Conservation (phyloP, 2,797 vertebrate species). For the Acipenser oxyrinchus region DNA sequence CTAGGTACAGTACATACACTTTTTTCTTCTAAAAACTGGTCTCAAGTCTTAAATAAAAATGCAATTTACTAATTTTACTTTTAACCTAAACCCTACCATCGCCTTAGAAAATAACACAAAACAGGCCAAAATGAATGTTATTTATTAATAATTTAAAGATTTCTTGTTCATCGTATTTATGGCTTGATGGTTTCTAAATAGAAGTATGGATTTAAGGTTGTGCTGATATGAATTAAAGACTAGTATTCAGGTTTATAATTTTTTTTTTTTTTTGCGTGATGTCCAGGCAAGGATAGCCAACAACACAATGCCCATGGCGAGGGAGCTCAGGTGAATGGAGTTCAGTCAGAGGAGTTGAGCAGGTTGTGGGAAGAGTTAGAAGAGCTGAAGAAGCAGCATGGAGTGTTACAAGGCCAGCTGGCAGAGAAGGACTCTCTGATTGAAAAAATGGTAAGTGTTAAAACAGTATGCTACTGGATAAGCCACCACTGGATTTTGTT, state of each 20-base stretch:
- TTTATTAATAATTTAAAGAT: too few relatives aligned
- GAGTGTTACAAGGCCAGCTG: constrained; percentile 70
- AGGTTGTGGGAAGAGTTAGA: constrained; percentile 76
- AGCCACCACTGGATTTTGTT: too few relatives aligned
- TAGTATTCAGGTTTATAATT: background rate
- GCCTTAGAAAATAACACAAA: too few relatives aligned
- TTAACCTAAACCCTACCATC: too few relatives aligned
- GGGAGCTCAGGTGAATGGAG: constrained; percentile 73
- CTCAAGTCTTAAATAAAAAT: background rate
- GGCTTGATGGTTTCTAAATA: too few relatives aligned
- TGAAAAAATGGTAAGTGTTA: constrained; percentile 63
- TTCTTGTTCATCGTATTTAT: too few relatives aligned
- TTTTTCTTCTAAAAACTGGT: background rate
- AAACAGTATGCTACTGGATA: too few relatives aligned
- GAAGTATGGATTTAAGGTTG: too few relatives aligned
- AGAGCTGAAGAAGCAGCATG: constrained; percentile 69
- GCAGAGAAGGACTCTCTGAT: constrained; percentile 75
- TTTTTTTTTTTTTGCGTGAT: constrained; percentile 1
- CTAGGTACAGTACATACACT: constrained; percentile 57
- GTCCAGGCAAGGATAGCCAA: constrained; percentile 79
- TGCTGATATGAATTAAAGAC: too few relatives aligned
- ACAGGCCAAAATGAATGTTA: too few relatives aligned
- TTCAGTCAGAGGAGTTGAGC: constrained; percentile 78
- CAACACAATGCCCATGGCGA: constrained; percentile 58
- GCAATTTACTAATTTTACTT: too few relatives aligned